These are phyloP conservation scores for Petrolisthes manimaculis DNA, from an alignment of 2,888 invertebrate species.

Conservation along the genomic window DNA sequence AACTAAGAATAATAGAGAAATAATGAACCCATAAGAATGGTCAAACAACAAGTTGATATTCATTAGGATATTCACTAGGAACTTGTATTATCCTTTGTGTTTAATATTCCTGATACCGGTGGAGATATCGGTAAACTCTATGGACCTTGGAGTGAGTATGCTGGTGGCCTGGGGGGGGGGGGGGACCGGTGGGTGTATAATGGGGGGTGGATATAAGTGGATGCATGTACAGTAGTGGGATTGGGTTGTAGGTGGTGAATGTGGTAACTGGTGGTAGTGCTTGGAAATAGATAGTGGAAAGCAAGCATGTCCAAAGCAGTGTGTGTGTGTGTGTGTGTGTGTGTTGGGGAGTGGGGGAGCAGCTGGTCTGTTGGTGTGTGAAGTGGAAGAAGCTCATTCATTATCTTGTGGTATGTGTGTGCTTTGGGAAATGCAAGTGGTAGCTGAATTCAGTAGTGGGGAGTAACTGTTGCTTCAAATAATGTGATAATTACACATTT, in stretches of 20 bases:
- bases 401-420: neutral
- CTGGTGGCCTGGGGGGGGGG: conserved; percentile 14
- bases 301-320: too few species aligned
- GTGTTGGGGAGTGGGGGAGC: neutral
- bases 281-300: too few species aligned
- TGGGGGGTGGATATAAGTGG: neutral
- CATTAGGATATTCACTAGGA: conserved; percentile 58
- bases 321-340: neutral
- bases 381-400: neutral
- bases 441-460: too few species aligned
- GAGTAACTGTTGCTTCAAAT: too few species aligned
- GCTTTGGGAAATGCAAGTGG: too few species aligned
- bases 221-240: neutral
- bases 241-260: neutral
- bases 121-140: conserved; percentile 53
- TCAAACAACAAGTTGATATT: conserved; percentile 49
- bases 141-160: conserved; percentile 54
- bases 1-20: conserved; percentile 39
- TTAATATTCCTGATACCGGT: conserved; percentile 60
- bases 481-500: too few species aligned
- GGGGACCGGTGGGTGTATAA: neutral
- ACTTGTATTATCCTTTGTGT: conserved; percentile 61
- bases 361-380: neutral
- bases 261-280: neutral
- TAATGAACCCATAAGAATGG: conserved; percentile 38